phyloP scores from a whole-genome alignment of 2,797 vertebrate genomes.

The Micrastur ruficollis region DNA sequence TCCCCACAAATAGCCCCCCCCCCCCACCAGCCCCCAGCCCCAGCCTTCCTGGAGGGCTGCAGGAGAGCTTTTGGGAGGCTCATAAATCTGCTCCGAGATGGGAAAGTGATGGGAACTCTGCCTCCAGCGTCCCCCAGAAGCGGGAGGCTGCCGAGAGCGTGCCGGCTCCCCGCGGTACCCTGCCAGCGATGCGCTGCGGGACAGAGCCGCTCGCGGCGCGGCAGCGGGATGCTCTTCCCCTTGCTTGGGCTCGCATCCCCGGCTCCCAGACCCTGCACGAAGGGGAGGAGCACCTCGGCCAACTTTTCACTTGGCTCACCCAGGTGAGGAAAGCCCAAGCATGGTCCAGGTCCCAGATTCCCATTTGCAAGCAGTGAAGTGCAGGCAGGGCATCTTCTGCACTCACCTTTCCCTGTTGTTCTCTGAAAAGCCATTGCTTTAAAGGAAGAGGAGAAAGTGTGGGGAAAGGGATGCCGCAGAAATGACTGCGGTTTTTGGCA shows the following conservation, averaged over 20 bases:
- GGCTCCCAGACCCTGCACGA: neutral
- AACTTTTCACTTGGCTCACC: neutral
- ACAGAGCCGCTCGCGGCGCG: accelerated
- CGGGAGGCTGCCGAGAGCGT: neutral
- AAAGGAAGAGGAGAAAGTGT: neutral
- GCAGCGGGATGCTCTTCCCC: neutral
- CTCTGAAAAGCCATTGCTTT: neutral
- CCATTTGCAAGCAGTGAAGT: neutral
- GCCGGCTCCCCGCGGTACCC: neutral
- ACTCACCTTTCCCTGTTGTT: neutral
- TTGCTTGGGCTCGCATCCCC: neutral
- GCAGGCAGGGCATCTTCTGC: neutral
- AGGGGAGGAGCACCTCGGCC: neutral
- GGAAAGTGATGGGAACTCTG: constrained; percentile 40
- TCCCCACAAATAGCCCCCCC: constrained; percentile 46
- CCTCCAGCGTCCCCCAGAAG: neutral
- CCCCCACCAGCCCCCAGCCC: constrained; percentile 32
- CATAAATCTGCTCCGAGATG: constrained; percentile 55
- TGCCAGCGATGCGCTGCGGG: neutral
- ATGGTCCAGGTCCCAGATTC: neutral
- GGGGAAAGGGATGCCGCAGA: neutral
- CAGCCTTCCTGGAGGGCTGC: constrained; percentile 45
- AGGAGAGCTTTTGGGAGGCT: constrained; percentile 46
- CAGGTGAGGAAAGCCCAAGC: neutral
- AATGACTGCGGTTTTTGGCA: neutral